Evolutionary conservation across 2,888 invertebrate genomes (phyloP).

Genomic region (Danaus chrysippus): DNA sequence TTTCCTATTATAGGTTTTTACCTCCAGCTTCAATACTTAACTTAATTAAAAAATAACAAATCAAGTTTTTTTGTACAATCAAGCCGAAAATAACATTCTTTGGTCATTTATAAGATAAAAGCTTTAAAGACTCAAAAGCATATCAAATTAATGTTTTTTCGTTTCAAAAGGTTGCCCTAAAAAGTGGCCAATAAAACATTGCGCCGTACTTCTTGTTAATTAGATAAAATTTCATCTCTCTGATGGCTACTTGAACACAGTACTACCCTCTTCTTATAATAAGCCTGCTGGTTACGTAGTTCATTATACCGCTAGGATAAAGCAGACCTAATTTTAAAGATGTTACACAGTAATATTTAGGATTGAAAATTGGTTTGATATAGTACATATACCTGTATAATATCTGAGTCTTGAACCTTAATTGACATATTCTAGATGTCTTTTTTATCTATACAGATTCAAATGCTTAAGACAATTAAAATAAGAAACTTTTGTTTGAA

Average conservation of each 20-base stretch:
- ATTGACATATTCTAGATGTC: too few relatives aligned
- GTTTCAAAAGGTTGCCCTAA: constrained; percentile 12
- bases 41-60: too few relatives aligned
- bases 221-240: constrained; percentile 58
- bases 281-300: constrained; percentile 23
- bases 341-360: neutral
- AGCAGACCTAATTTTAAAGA: constrained; percentile 10
- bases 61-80: neutral
- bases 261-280: constrained; percentile 38
- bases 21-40: neutral
- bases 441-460: too few relatives aligned
- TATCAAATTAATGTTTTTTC: neutral
- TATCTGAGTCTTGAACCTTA: too few relatives aligned
- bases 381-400: too few relatives aligned
- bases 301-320: constrained; percentile 24
- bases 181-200: constrained; percentile 18
- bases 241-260: constrained; percentile 46
- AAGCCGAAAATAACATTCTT: neutral
- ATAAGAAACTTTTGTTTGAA: too few relatives aligned
- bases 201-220: constrained; percentile 48
- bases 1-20: neutral
- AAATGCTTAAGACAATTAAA: too few relatives aligned
- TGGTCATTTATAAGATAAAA: neutral
- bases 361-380: neutral
- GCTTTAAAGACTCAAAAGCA: neutral